phyloP scores from a whole-genome alignment of 2,797 vertebrate genomes.

The Syncerus caffer region DNA sequence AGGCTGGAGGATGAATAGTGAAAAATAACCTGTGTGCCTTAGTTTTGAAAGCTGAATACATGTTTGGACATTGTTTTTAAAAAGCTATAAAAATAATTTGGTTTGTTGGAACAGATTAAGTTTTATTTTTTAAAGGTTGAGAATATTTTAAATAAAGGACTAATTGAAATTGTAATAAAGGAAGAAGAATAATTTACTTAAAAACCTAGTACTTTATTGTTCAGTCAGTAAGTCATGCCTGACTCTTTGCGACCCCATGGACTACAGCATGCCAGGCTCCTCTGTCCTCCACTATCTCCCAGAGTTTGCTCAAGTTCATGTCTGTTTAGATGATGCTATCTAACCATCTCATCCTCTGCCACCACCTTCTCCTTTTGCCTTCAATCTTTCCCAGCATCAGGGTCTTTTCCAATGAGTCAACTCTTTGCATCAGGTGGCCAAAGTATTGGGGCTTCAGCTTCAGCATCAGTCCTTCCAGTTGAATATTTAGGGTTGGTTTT shows the following conservation, averaged over 20 bases:
- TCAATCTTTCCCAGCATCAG: neutral
- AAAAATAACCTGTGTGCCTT: neutral
- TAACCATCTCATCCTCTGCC: neutral
- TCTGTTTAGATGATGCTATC: neutral
- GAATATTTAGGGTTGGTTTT: neutral
- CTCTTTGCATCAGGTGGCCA: neutral
- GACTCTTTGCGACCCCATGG: neutral
- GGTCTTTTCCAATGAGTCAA: neutral
- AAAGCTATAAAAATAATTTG: neutral
- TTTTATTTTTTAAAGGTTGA: slow-evolving; percentile 15
- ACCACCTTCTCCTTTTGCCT: neutral
- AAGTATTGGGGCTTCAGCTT: neutral
- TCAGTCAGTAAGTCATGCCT: neutral
- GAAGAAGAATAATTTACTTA: neutral
- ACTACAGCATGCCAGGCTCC: neutral
- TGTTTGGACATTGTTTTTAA: neutral
- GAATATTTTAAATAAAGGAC: neutral
- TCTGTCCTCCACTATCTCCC: neutral
- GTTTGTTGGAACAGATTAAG: neutral
- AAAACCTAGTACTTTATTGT: neutral
- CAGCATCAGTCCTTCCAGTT: neutral
- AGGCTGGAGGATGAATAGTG: neutral
- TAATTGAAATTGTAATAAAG: neutral
- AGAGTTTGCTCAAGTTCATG: neutral
- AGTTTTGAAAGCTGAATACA: slow-evolving; percentile 15